phyloP scores from a whole-genome alignment of 2,888 invertebrate genomes.

The Pachycephus smyrnensis region DNA sequence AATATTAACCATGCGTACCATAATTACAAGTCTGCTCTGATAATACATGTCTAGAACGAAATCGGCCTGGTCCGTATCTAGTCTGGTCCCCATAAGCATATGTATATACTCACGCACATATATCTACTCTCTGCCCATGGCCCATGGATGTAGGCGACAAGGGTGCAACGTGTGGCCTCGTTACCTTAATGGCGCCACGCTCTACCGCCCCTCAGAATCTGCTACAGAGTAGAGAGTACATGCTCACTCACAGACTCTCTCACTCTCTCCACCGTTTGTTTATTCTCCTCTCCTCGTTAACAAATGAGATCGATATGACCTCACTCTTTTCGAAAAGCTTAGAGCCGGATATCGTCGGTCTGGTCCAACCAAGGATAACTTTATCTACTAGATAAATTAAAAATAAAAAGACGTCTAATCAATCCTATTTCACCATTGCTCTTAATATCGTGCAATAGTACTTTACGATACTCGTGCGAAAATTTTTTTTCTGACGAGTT shows the following conservation, averaged over 20 bases:
- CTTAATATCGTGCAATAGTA: neutral
- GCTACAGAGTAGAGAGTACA: constrained; percentile 2
- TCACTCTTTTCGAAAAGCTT: neutral
- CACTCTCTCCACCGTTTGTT: neutral
- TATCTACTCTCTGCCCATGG: neutral
- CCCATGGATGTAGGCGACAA: constrained; percentile 27
- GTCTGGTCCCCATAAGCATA: neutral
- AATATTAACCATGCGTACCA: neutral
- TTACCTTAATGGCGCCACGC: constrained; percentile 56
- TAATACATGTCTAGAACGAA: neutral
- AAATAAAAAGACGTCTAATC: neutral
- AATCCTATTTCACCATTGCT: neutral
- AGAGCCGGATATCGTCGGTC: neutral
- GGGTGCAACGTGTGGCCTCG: constrained; percentile 53
- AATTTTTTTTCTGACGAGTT: too few species aligned
- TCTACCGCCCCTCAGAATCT: constrained; percentile 44
- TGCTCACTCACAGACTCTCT: neutral
- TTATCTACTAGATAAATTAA: neutral
- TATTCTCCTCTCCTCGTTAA: neutral
- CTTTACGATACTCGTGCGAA: too few species aligned
- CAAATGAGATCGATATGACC: neutral
- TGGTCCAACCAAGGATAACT: neutral
- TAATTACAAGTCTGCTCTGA: neutral
- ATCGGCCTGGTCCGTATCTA: neutral
- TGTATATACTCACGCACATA: neutral